Percentiles rank a stretch among this genome's conserved stretches.
Evolutionary conservation across 1,140 invertebrate genomes (phyloP).

Genomic region (Marisa cornuarietis): DNA sequence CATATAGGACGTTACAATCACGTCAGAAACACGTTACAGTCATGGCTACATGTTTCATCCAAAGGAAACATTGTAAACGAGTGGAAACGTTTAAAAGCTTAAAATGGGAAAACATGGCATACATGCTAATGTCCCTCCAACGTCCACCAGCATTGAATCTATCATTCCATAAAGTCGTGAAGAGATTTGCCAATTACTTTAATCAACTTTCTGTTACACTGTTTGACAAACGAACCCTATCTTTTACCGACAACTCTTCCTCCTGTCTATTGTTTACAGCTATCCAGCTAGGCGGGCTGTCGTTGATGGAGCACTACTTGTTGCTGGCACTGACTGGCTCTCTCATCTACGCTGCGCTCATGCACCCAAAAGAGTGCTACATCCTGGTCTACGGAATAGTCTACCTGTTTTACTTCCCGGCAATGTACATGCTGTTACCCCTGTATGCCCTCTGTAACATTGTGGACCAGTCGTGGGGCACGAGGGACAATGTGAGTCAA

Average conservation of each 20-base stretch:
- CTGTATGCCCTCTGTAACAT: constrained; percentile 52
- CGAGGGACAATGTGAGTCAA: constrained; percentile 46
- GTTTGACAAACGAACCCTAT: too few species aligned
- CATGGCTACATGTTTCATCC: too few species aligned
- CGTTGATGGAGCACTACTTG: constrained; percentile 41
- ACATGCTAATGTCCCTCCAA: too few species aligned
- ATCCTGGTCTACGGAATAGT: constrained; percentile 38
- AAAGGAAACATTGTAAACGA: too few species aligned
- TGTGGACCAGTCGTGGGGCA: constrained; percentile 54
- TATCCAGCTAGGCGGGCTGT: constrained; percentile 18
- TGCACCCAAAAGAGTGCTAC: constrained; percentile 44
- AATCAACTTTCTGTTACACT: too few species aligned
- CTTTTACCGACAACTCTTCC: not conserved
- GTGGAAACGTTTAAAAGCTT: too few species aligned
- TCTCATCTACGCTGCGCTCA: constrained; percentile 39
- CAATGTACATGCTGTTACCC: constrained; percentile 52
- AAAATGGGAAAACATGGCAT: too few species aligned
- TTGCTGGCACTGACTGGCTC: constrained; percentile 39
- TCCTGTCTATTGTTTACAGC: constrained; percentile 31
- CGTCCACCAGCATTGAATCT: too few species aligned
- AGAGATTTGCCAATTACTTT: too few species aligned
- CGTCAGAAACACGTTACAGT: too few species aligned
- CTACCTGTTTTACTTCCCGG: constrained; percentile 49
- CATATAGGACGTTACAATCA: too few species aligned
- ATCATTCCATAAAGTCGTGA: too few species aligned